Conservation (phyloP, 1,140 invertebrate genomes). For the Drosophila carrolli region DNA sequence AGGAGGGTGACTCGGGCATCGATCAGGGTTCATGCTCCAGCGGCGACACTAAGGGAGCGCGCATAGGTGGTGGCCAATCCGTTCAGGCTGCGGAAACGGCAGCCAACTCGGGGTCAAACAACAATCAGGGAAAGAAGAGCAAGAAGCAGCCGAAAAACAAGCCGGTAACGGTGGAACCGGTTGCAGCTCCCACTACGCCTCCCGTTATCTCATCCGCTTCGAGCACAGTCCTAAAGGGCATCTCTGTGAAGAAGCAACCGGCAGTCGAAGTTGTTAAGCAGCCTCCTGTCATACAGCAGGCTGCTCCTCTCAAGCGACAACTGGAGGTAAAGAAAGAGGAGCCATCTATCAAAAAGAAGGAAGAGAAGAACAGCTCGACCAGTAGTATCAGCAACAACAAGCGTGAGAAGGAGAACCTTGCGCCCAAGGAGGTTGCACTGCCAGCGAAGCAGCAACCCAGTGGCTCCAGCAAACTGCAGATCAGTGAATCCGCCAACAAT, state of each 20-base stretch:
- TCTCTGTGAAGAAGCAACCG: conserved; percentile 39
- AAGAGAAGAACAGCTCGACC: conserved; percentile 34
- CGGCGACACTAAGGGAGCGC: conserved; percentile 87
- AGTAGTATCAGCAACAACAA: conserved; percentile 48
- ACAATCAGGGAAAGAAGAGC: conserved; percentile 90
- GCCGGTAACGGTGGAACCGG: conserved; percentile 14
- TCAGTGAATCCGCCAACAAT: conserved; percentile 56
- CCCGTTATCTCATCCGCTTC: not conserved
- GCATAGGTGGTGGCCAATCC: conserved; percentile 73
- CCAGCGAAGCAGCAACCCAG: conserved; percentile 46
- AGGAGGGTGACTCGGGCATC: conserved; percentile 94
- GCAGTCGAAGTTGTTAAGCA: conserved; percentile 31
- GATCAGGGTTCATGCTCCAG: conserved; percentile 94
- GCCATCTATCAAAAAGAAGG: conserved; percentile 18
- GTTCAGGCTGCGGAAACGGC: conserved; percentile 1
- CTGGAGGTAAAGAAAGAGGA: conserved; percentile 62
- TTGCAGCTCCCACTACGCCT: conserved; percentile 5
- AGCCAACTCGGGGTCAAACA: conserved; percentile 48
- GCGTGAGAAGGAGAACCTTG: conserved; percentile 82
- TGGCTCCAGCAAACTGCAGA: conserved; percentile 39
- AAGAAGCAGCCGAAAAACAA: conserved; percentile 87
- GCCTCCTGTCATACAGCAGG: conserved; percentile 15
- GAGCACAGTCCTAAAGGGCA: conserved; percentile 39
- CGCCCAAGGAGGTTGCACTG: conserved; percentile 72
- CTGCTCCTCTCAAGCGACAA: conserved; percentile 45